Base-by-base conservation (phyloP, 1,140 invertebrate genomes). In the Trichonephila inaurata region DNA sequence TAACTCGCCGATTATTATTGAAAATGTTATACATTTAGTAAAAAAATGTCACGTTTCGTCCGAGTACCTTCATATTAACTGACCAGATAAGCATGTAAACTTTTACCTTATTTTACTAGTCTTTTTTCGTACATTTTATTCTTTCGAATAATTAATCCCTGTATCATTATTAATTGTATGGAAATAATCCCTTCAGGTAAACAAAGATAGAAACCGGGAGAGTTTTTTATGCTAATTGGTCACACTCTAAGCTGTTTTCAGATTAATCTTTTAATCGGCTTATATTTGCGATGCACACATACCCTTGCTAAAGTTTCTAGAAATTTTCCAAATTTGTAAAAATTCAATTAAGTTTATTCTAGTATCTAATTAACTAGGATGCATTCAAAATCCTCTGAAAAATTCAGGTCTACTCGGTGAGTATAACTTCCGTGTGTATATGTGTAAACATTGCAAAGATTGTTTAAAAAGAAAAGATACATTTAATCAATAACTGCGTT, bases 181-280 rank as follows among this genome's bases (percentile, higher is more conserved):
- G 33, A 77, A 28, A 77, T 77, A 77, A 77, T 77, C 69, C 33
- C 28, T 77, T 77, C 69, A 77, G 2, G 16, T 69, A 12, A 69
- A 69, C 21, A 69, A 24, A 4, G 21, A 24, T 16, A 40, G 2
- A 77, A 14, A 6, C 16, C n/a, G 14, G n/a, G 24, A 69, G 0
- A 77, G 24, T 77, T 77, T 77, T 69, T 77, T 72, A 77, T 77
- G 16, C 69, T 77, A 77, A 77, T 77, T 77, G 69, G 33, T 77
- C 14, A 33, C 40, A 33, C 69, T 28, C 10, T 77, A 77, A 77
- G 28, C 69, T 77, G 69, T 77, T 77, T 77, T 19, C 24, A 18
- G 16, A 77, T 77, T 77, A 77, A 77, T 40, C 28, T 77, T 77
- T 77, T 77, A 77, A 77, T 77, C 69, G 69, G 69, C 69, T 77